Base-by-base conservation (phyloP, 2,797 vertebrate species). In the Antennarius maculatus region DNA sequence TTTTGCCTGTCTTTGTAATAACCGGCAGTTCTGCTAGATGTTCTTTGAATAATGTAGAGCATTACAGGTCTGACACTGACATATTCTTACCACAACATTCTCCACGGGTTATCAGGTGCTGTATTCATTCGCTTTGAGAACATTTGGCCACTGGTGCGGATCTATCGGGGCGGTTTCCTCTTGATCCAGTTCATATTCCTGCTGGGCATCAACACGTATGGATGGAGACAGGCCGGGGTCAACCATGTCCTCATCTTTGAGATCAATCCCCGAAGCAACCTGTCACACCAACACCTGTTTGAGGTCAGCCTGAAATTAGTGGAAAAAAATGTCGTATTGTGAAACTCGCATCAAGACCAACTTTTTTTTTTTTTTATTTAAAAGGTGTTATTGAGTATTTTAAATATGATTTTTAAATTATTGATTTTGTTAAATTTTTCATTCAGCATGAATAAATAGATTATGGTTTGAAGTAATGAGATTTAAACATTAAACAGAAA, bases 241-340 rank as follows among this genome's bases (percentile, higher is more conserved):
- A 99, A 99, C 91, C 97, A 99, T 0, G 97, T 98, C 68, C 95
- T 99, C 76, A 99, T 99, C 88, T 99, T 99, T 4, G 97, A 99
- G 76, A 96, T 99, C 81, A 97, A 99, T 79, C 97, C 97, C 46
- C 93, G 97, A 76, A 98, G 95, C 93, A 98, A 99, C 92, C 94
- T 99, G 71, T 99, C 97, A 56, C 97, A 99, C 92, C 97, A 99
- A 79, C 97, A 99, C 92, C 95, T 99, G 76, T 99, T 99, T 89
- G 97, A 99, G 96, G 97, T 97, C 87, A 93, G 49, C 15, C 23
- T n/a, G 42, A 23, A 57, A 51, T 16, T 17, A 7, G 3, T n/a
- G 31, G 5, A 34, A 47, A 16, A 13, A 8, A 16, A 28, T 51
- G 5, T 48, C 8, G 61, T 14, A 46, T 39, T 23, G 6, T 43